Conservation (phyloP, 2,888 invertebrate genomes). For the Lasioglossum oenotherae region DNA sequence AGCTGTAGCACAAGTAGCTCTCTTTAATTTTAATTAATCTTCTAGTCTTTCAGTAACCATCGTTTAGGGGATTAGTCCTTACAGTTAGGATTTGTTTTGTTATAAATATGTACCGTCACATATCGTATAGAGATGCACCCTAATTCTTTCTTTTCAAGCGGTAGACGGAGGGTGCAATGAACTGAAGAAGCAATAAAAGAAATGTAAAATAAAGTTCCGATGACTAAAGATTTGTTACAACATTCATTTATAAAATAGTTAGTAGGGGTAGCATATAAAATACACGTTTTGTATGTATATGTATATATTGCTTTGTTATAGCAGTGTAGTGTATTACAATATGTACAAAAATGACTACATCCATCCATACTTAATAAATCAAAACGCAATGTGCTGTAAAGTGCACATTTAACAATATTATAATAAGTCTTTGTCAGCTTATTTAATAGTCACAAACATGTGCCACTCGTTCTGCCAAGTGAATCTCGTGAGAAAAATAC, state of each 20-base stretch:
- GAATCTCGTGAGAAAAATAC: slow-evolving; percentile 30
- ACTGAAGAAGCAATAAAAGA: background rate
- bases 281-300: slow-evolving; percentile 10
- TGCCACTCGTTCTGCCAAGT: slow-evolving; percentile 23
- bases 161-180: background rate
- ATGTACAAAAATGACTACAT: slow-evolving; percentile 68
- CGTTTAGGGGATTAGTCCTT: background rate
- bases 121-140: background rate
- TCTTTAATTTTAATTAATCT: background rate
- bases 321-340: slow-evolving; percentile 67
- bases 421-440: slow-evolving; percentile 15
- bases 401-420: slow-evolving; percentile 37
- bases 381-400: slow-evolving; percentile 50
- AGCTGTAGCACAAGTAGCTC: background rate
- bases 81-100: background rate
- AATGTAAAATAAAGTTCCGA: background rate
- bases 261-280: background rate
- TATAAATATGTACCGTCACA: background rate
- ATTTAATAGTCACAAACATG: slow-evolving; percentile 30
- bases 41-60: background rate
- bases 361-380: slow-evolving; percentile 52
- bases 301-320: slow-evolving; percentile 57
- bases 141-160: background rate
- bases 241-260: background rate
- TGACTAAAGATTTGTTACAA: background rate